Conservation (phyloP, 2,113 vertebrate species). For the Ciconia boyciana region DNA sequence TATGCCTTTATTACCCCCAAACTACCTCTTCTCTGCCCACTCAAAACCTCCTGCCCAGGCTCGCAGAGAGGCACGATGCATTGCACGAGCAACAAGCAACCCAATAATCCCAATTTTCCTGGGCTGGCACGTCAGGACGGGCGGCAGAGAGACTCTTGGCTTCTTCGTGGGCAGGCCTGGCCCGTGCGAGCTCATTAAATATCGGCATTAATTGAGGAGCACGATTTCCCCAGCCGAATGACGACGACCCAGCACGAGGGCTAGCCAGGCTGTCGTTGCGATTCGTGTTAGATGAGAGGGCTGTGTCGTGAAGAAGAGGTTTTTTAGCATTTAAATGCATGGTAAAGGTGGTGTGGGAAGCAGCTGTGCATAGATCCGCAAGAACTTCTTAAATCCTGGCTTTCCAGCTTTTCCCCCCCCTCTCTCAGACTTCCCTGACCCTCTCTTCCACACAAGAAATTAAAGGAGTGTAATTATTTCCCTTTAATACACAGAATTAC, state of each 20-base stretch:
- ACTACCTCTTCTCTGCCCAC: background rate
- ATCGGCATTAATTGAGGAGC: background rate
- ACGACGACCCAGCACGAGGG: background rate
- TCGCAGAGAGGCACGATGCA: background rate
- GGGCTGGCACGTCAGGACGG: too few relatives aligned
- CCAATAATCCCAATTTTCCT: background rate
- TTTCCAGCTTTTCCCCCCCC: background rate
- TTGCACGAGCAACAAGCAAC: background rate
- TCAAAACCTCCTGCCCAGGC: background rate
- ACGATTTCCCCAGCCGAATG: background rate
- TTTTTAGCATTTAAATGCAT: background rate
- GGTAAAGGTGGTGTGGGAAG: too few relatives aligned
- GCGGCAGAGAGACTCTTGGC: background rate
- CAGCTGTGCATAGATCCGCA: too few relatives aligned
- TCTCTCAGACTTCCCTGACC: too few relatives aligned
- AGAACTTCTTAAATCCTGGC: background rate
- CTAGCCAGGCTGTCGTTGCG: background rate
- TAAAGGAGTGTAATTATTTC: background rate
- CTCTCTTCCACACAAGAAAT: background rate
- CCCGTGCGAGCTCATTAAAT: background rate
- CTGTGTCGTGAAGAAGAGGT: fast-evolving
- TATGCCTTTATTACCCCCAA: background rate
- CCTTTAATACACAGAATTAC: background rate
- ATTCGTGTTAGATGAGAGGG: fast-evolving
- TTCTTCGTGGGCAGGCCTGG: background rate